phyloP scores from a whole-genome alignment of 2,888 invertebrate genomes.

The Embidobia sp. region DNA sequence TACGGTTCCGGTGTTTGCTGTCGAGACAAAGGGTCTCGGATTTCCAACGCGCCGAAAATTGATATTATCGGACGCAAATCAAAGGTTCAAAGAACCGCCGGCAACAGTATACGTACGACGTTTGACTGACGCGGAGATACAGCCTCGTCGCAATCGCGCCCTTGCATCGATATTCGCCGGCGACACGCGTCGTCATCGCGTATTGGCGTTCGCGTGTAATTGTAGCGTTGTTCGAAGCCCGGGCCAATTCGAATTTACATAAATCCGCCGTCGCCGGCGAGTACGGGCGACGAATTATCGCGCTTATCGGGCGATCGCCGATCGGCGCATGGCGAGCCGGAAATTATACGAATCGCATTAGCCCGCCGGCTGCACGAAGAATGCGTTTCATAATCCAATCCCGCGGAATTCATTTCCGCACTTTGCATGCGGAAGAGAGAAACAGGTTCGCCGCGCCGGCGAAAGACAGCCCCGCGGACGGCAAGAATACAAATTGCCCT shows the following conservation, averaged over 20 bases:
- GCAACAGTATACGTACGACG: constrained; percentile 31
- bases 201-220: constrained; percentile 59
- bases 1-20: too few species aligned
- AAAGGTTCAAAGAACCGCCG: constrained; percentile 44
- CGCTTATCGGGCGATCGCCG: constrained; percentile 64
- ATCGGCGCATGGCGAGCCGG: too few species aligned
- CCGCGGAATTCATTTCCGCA: constrained; percentile 72
- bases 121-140: constrained; percentile 51
- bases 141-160: constrained; percentile 37
- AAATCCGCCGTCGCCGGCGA: constrained; percentile 50
- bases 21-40: constrained; percentile 44
- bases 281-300: constrained; percentile 66
- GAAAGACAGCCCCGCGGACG: constrained; percentile 45
- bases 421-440: constrained; percentile 15
- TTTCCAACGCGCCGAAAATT: constrained; percentile 39
- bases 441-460: constrained; percentile 37
- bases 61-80: constrained; percentile 44
- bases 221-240: constrained; percentile 58
- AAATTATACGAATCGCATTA: constrained; percentile 73
- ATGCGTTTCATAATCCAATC: constrained; percentile 69
- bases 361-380: constrained; percentile 69
- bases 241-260: constrained; percentile 65
- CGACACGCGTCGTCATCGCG: constrained; percentile 48
- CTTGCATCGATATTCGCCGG: constrained; percentile 50
- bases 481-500: constrained; percentile 58